Base-by-base conservation (phyloP, 1,140 invertebrate species). In the Hyphantria cunea region DNA sequence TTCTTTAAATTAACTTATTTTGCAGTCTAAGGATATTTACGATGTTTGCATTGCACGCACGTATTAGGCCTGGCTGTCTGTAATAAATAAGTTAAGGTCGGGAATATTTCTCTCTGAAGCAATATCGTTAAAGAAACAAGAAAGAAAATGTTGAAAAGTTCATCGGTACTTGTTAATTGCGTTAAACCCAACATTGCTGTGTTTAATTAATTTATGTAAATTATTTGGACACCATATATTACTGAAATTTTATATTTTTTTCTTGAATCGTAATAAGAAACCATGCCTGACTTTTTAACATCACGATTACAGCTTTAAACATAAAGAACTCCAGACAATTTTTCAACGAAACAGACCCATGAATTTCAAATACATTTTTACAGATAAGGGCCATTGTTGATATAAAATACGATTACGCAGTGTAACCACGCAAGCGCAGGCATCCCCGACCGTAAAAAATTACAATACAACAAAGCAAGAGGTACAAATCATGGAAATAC, bases 361-460 rank as follows among this genome's bases (percentile, higher is more conserved):
- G 78, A 78, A 84, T 82, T 85, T 83, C 75, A 76, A 81, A 85
- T 81, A 75, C 73, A 72, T 74, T 84, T 77, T 77, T 81, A 74
- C 54, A 76, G 80, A 82, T 83, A 85, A 85, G 82, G 72, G 74
- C 63, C 72, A 76, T 78, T 82, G 77, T 79, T 76, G 68, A 84
- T 77, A 80, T 85, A 82, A 86, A 82, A 80, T 82, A 84, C 74
- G 79, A 83, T 83, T 80, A 86, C 74, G 73, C 72, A 73, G 76
- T 55, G 65, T 68, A 72, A 61, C 80, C 83, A 85, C 77, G 83
- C 80, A 64, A 86, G 70, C 70, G 61, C 65, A 62, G 66, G 47
- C 71, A 72, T 77, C 74, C 68, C 54, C 59, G 63, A 62, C 72
- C 68, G 71, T 85, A 85, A 80, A 85, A 25, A 83, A 82, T 82